Percentiles rank a stretch among this genome's conserved stretches.
phyloP scores from a whole-genome alignment of 30 jellyfish, hydroid and myxozoan species.

The Aurelia coerulea region DNA sequence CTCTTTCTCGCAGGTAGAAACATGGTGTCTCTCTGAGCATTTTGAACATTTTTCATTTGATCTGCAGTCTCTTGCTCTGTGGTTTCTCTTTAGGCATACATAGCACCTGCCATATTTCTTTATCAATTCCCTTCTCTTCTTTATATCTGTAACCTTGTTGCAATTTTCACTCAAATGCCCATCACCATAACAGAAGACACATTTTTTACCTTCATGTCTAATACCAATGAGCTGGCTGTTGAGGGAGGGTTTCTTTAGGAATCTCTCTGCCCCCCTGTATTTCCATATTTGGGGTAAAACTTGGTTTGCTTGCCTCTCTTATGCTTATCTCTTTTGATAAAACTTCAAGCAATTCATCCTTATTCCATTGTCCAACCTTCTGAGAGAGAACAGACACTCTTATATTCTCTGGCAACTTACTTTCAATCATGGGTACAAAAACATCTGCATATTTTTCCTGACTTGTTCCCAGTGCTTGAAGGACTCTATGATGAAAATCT shows the following conservation, averaged over 20 bases:
- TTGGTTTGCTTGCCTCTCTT: background rate
- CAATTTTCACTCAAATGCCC: constrained; percentile 25
- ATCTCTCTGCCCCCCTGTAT: background rate
- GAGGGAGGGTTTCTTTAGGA: background rate
- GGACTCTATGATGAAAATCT: background rate
- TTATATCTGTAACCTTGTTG: constrained; percentile 9
- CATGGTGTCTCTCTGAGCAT: constrained; percentile 45
- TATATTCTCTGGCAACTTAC: constrained; percentile 6
- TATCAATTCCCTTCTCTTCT: constrained; percentile 25
- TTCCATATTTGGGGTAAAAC: too few species aligned
- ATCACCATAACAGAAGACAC: constrained; percentile 16
- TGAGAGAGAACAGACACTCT: background rate
- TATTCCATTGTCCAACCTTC: background rate
- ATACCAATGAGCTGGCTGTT: constrained; percentile 6
- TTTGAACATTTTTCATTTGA: background rate
- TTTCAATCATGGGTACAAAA: constrained; percentile 18
- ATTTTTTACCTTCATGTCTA: background rate
- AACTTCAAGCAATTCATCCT: background rate
- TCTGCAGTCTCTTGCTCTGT: constrained; percentile 42
- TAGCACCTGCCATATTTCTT: constrained; percentile 26
- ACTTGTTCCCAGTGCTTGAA: background rate
- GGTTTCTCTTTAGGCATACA: constrained; percentile 29
- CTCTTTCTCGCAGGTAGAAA: constrained; percentile 20
- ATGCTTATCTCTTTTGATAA: background rate
- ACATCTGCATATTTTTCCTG: constrained; percentile 9